Evolutionary conservation across 2,797 vertebrate species (phyloP).

Genomic region (Pangasius sanitwongsei): DNA sequence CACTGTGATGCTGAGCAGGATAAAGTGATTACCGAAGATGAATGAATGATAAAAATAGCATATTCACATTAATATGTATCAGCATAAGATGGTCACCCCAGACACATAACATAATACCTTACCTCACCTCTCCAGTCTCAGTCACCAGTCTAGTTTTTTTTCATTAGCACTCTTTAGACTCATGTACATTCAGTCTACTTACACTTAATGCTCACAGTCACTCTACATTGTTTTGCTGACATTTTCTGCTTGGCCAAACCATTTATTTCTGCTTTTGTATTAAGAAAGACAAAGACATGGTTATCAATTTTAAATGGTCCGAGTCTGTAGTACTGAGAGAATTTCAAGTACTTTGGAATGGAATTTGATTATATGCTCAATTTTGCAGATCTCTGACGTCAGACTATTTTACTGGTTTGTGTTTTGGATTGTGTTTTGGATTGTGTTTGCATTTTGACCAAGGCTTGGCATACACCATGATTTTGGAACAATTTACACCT

Average conservation of each 20-base stretch:
- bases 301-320: background rate
- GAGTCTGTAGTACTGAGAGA: background rate
- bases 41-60: background rate
- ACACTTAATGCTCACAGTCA: background rate
- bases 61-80: background rate
- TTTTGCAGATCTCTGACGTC: background rate
- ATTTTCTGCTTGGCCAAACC: background rate
- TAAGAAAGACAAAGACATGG: background rate
- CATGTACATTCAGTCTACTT: background rate
- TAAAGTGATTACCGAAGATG: background rate
- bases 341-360: background rate
- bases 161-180: background rate
- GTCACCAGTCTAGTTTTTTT: too few species aligned
- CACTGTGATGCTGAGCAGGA: background rate
- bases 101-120: background rate
- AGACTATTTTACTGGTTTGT: background rate
- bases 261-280: background rate
- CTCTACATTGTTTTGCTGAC: background rate
- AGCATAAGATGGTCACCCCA: background rate
- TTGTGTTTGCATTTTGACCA: background rate
- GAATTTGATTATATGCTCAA: background rate
- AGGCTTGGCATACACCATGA: background rate
- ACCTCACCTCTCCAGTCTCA: background rate
- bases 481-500: background rate
- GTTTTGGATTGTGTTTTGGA: background rate